Evolutionary conservation across 1,140 invertebrate species (phyloP), one percentile per base, ranked within the genome.

Genomic region (Drosophila sp.): DNA sequence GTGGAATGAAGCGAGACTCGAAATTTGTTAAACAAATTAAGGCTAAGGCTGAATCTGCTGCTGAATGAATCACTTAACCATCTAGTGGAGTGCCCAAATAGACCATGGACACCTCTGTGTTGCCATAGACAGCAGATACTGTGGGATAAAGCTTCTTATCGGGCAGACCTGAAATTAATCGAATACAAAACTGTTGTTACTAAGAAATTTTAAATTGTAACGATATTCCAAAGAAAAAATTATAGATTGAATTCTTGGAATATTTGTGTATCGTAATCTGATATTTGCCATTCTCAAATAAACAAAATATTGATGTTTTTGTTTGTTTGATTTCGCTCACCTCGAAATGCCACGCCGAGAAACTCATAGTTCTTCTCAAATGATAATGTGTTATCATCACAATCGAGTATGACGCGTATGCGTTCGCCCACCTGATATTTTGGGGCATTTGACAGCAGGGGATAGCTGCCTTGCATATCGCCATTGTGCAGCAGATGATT

Each of bases 61-160:
- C 23, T 50, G 3, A 10, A 50, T 23, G 23, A 27, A 50, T 50
- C 44, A 50, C 44, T 41, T 96, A 98, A 91, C 98, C 98, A 95
- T 99, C 98, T 80, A 98, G 92, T 23, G 98, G 98, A 56, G 96
- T 95, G 70, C 98, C 98, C 76, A 99, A 93, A 93, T 99, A 99
- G n/a, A 99, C 97, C 98, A 99, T 99, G 29, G 98, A 99, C n/a
- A 99, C 98, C 95, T 99, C 98, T 33, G 98, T 99, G 92, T 99
- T 99, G 71, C 98, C 98, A 94, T 99, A 99, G 35, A 99, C 98
- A 61, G 98, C 98, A 66, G 98, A 99, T 68, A 99, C 97, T 70
- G 98, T 97, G 66, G 98, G 98, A 93, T 97, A 99, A 60, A 99
- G 93, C 93, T 95, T 97, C 92, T 97, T 98, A 91, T 97, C 96